Evolutionary conservation across 64 coral and sea anemone genomes (phyloP).

Genomic region (Montipora sp.): DNA sequence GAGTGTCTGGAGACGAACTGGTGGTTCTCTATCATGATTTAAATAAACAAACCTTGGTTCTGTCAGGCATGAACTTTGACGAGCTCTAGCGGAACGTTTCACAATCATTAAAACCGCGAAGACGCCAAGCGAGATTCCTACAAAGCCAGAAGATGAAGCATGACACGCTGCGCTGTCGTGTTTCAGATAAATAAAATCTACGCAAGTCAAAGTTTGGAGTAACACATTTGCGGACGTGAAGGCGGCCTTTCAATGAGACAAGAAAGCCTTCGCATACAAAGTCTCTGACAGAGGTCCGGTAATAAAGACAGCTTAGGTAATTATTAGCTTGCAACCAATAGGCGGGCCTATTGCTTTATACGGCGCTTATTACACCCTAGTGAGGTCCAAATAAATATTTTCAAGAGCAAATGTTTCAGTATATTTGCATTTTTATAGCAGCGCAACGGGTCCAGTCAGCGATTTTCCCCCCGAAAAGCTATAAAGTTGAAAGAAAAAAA

Average conservation of each 20-base stretch:
- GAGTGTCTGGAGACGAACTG: slow-evolving; percentile 49
- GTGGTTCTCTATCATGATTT: slow-evolving; percentile 1
- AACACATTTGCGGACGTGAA: slow-evolving; percentile 5
- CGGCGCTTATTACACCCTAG: slow-evolving; percentile 69
- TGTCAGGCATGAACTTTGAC: neutral
- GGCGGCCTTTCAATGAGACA: slow-evolving; percentile 29
- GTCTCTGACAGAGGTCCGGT: neutral
- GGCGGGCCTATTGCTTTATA: slow-evolving; percentile 36
- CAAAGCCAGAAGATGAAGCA: no score
- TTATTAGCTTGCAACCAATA: slow-evolving; percentile 28
- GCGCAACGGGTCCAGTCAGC: slow-evolving; percentile 16
- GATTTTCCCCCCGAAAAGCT: neutral
- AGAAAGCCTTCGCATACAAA: slow-evolving; percentile 31
- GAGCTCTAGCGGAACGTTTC: neutral
- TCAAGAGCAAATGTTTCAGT: slow-evolving; percentile 57
- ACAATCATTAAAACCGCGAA: neutral
- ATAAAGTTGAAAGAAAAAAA: neutral
- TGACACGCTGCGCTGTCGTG: no score
- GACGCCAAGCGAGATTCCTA: no score
- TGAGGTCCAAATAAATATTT: slow-evolving; percentile 78
- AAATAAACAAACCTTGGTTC: slow-evolving; percentile 24
- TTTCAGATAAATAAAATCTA: neutral
- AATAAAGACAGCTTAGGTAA: slow-evolving; percentile 30
- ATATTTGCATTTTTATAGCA: slow-evolving; percentile 74
- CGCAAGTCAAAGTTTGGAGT: neutral